Conservation (phyloP, 2,888 invertebrate species). For the Rhamnusium bicolor region DNA sequence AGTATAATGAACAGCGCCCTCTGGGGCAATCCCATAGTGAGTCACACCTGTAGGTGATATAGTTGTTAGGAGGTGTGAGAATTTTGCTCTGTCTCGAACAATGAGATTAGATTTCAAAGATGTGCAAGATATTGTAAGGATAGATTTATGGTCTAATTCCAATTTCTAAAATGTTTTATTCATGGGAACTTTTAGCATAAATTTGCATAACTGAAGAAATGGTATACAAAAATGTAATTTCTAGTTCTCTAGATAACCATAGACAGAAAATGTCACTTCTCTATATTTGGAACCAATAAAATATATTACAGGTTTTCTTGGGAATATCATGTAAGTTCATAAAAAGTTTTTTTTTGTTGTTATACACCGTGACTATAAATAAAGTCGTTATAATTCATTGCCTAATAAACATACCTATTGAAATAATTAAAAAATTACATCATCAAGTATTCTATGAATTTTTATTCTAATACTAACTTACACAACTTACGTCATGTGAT, state of each 20-base stretch:
- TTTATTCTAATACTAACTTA: no score
- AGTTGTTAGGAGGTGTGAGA: conserved; percentile 69
- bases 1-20: conserved; percentile 69
- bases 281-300: no score
- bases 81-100: conserved; percentile 38
- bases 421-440: no score
- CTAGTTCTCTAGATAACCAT: not conserved
- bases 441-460: no score
- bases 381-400: no score
- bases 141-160: conserved; percentile 36
- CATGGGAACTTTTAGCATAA: conserved; percentile 16
- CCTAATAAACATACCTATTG: no score
- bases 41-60: conserved; percentile 69
- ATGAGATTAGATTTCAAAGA: conserved; percentile 40
- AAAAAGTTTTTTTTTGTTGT: no score
- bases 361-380: no score
- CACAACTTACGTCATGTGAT: no score
- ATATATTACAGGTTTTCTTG: no score
- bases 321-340: no score
- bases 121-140: conserved; percentile 30
- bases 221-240: not conserved
- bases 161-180: conserved; percentile 44
- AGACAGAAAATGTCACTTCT: not conserved
- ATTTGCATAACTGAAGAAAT: not conserved
- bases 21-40: conserved; percentile 67